Evolutionary conservation across 2,797 vertebrate genomes (phyloP).

Genomic region (Carcharodon carcharias): DNA sequence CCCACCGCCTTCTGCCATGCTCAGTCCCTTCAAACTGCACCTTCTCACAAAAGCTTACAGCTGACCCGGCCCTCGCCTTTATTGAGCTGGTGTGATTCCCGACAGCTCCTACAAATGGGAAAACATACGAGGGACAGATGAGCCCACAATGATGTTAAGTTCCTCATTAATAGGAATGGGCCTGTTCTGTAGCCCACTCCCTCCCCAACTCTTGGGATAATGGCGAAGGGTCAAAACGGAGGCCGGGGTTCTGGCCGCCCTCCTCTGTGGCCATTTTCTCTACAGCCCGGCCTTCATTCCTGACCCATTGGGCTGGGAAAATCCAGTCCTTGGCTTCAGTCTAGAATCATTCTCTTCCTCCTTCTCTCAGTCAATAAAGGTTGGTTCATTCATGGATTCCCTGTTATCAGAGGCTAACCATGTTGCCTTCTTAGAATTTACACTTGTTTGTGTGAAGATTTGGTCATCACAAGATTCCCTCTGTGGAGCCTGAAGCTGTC

Average conservation of each 20-base stretch:
- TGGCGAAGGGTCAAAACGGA: neutral
- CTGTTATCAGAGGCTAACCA: neutral
- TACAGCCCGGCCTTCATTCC: neutral
- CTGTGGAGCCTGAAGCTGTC: neutral
- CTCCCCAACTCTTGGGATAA: neutral
- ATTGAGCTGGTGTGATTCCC: too few species aligned
- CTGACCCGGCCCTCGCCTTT: too few species aligned
- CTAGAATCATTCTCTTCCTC: neutral
- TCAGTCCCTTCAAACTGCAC: too few species aligned
- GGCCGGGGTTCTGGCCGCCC: too few species aligned
- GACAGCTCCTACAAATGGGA: too few species aligned
- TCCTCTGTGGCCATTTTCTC: neutral
- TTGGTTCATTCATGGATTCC: neutral
- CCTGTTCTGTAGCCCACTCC: too few species aligned
- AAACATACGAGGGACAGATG: too few species aligned
- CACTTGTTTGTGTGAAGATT: neutral
- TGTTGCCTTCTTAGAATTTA: neutral
- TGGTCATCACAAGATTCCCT: neutral
- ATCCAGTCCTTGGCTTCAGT: neutral
- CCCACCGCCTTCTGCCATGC: too few species aligned
- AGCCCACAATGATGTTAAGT: too few species aligned
- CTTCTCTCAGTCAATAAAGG: neutral
- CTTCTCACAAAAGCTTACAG: too few species aligned
- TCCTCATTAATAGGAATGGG: too few species aligned
- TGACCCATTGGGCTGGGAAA: neutral